Conservation (phyloP, 1,140 invertebrate species). For the Lepidotrigona ventralis region DNA sequence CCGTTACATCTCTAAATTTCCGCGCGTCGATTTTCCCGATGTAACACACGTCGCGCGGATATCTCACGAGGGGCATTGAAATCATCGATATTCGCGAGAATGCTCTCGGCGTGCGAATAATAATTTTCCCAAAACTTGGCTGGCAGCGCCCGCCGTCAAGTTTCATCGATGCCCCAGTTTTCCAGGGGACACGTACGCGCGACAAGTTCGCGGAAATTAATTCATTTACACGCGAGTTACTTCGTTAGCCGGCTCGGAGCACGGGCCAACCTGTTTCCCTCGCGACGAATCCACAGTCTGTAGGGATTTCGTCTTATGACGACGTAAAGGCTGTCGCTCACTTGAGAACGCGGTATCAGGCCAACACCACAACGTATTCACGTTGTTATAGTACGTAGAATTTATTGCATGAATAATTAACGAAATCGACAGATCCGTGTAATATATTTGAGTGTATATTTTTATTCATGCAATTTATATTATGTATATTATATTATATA, state of each 20-base stretch:
- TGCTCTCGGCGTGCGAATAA: neutral
- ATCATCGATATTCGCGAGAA: neutral
- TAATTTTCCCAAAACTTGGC: neutral
- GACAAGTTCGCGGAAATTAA: slow-evolving; percentile 9
- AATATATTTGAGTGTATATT: no score
- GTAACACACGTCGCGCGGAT: neutral
- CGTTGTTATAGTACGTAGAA: no score
- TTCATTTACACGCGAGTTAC: slow-evolving; percentile 31
- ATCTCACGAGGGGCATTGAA: neutral
- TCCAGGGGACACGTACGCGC: neutral
- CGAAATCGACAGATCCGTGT: no score
- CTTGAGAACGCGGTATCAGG: no score
- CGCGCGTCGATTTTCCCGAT: no score
- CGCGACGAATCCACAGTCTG: slow-evolving; percentile 19
- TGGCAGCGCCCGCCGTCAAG: neutral
- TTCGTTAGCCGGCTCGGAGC: neutral
- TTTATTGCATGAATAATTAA: no score
- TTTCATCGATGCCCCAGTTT: slow-evolving; percentile 2
- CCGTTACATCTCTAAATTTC: no score
- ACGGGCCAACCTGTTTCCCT: neutral
- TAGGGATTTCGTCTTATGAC: slow-evolving; percentile 50
- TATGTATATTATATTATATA: no score
- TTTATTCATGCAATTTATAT: no score
- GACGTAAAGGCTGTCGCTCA: neutral
- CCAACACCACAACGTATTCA: no score